A percentile compares a stretch with the other conserved stretches of the same genome.
phyloP scores from a whole-genome alignment of 1,140 invertebrate species.

The Tetragnatha versicolor region DNA sequence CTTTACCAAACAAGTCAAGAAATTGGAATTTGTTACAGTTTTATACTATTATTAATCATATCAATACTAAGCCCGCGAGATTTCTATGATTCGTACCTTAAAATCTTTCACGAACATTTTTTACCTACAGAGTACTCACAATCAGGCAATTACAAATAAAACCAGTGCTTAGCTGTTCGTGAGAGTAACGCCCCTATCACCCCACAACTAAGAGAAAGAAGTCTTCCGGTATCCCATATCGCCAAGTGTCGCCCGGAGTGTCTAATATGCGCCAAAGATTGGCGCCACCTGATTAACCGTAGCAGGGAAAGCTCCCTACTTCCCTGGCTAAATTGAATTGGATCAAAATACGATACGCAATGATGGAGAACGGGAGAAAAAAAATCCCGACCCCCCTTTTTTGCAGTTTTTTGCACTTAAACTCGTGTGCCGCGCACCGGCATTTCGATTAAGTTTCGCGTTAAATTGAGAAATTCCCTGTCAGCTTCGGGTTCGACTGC shows the following conservation, averaged over 20 bases:
- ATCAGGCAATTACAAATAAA: too few relatives aligned
- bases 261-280: conserved; percentile 41
- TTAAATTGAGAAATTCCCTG: conserved; percentile 53
- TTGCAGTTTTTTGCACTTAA: background rate
- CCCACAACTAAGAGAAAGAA: too few relatives aligned
- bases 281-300: conserved; percentile 46
- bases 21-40: too few relatives aligned
- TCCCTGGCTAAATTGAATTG: conserved; percentile 49
- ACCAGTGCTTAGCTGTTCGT: too few relatives aligned
- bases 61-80: too few relatives aligned
- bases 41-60: too few relatives aligned
- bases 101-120: too few relatives aligned
- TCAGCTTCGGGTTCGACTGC: conserved; percentile 20
- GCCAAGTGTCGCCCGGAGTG: conserved; percentile 22
- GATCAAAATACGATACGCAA: conserved; percentile 53
- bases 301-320: background rate
- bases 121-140: too few relatives aligned
- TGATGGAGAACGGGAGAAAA: conserved; percentile 30
- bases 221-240: background rate
- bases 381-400: too few relatives aligned
- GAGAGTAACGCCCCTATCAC: too few relatives aligned
- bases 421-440: conserved; percentile 18
- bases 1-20: too few relatives aligned
- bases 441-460: conserved; percentile 52
- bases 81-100: too few relatives aligned